A percentile compares a stretch with the other conserved stretches of the same genome.
Evolutionary conservation across 2,888 invertebrate genomes (phyloP).

Genomic region (Polymixis flavicincta): DNA sequence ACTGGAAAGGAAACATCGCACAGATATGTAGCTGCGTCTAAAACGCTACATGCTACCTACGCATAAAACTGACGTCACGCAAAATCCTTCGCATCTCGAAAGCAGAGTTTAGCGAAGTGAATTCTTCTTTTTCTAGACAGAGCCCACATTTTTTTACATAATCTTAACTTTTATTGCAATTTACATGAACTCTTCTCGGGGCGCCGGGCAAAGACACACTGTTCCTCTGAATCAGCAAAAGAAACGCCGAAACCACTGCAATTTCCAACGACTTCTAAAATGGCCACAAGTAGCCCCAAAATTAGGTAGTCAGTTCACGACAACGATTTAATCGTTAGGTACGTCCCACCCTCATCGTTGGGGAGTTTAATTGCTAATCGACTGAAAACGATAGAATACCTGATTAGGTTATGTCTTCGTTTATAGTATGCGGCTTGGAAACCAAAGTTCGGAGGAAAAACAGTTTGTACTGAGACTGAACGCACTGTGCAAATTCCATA

Average conservation of each 20-base stretch:
- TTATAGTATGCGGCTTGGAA: slow-evolving; percentile 17
- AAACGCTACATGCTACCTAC: too few relatives aligned
- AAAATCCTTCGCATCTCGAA: too few relatives aligned
- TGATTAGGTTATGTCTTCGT: slow-evolving; percentile 64
- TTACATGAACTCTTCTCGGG: background rate
- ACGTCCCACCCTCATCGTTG: slow-evolving; percentile 67
- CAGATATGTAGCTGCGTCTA: too few relatives aligned
- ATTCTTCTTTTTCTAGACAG: too few relatives aligned
- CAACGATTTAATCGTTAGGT: slow-evolving; percentile 65
- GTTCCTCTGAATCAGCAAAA: background rate
- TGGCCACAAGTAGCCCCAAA: slow-evolving; percentile 25
- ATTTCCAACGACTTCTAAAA: slow-evolving; percentile 18
- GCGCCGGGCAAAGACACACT: background rate
- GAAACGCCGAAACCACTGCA: background rate
- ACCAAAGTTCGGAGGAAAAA: background rate
- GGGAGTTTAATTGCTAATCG: slow-evolving; percentile 78
- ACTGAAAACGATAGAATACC: slow-evolving; percentile 71
- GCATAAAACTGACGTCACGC: too few relatives aligned
- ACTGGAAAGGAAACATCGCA: too few relatives aligned
- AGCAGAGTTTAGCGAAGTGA: too few relatives aligned
- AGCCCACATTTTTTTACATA: too few relatives aligned
- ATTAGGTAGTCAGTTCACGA: slow-evolving; percentile 64
- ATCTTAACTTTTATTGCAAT: background rate
- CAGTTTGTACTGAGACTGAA: background rate
- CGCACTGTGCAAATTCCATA: background rate